Evolutionary conservation across 2,888 invertebrate species (phyloP), one percentile per base, ranked within the genome.

Genomic region (Kryphioiulus occultus): DNA sequence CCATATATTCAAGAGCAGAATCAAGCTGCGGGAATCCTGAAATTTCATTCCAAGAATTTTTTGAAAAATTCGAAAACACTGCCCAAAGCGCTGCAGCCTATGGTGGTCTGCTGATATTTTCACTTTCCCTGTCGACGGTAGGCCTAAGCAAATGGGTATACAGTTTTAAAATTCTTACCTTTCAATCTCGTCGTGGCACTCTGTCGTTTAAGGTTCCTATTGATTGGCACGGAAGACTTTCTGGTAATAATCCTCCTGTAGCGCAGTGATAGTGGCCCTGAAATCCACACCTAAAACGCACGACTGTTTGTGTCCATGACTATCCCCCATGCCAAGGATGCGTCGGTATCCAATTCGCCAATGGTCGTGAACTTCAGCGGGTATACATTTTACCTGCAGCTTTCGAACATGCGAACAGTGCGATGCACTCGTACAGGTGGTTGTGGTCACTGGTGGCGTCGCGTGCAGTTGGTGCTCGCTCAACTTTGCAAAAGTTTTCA

Each of bases 351-450:
- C 59, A 59, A 19, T 59, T 17, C 59, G 19, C 26, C 68, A n/a
- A 12, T 68, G 68, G n/a, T 68, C 68, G 68, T 68, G 68, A 68
- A 68, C 68, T 68, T 68, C 68, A 68, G 10, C 68, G 26, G 22
- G 68, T n/a, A n/a, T n/a, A n/a, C n/a, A n/a, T n/a, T n/a, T n/a
- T 68, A 68, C 68, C 68, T 68, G n/a, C 53, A 5, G 19, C 53
- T 53, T 53, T 47, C 19, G 47, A 17, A 17, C 47, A 47, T 47
- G 47, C 15, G 47, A 47, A 12, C 22, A n/a, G 68, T 12, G 68
- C 68, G 68, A 22, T 68, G 68, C 68, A 68, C 68, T 68, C 68
- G 68, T 68, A 68, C 68, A 68, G 68, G 68, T 68, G 26, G 68
- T 68, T 68, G 22, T 7, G n/a, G n/a, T n/a, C n/a, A n/a, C n/a